Evolutionary conservation across 2,888 invertebrate genomes (phyloP).

Genomic region (Drosophila niveifrons): DNA sequence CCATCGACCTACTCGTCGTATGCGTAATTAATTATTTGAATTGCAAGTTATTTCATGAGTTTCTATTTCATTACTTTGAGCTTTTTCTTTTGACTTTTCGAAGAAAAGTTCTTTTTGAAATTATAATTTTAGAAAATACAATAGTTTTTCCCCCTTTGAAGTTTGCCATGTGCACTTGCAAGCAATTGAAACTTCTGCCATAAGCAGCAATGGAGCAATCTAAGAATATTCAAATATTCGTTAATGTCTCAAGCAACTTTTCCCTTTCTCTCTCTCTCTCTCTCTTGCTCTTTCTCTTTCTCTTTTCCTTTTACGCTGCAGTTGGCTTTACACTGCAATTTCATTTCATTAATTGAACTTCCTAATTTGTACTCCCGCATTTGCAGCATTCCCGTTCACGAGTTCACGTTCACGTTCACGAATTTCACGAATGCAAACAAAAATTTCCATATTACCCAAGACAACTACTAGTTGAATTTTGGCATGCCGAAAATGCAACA

Average conservation of each 20-base stretch:
- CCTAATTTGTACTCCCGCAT: constrained; percentile 38
- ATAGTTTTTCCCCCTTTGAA: neutral
- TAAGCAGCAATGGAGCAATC: constrained; percentile 5
- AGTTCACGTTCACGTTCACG: constrained; percentile 4
- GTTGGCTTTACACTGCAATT: constrained; percentile 19
- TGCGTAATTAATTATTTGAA: too few relatives aligned
- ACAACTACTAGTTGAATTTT: constrained; percentile 57
- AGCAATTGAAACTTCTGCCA: constrained; percentile 4
- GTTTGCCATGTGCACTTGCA: neutral
- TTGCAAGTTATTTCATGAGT: too few relatives aligned
- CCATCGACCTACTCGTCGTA: too few relatives aligned
- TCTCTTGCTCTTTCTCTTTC: neutral
- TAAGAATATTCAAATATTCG: constrained; percentile 1
- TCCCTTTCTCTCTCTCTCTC: neutral
- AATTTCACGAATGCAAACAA: constrained; percentile 18
- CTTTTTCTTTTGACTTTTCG: too few relatives aligned
- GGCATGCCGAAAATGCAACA: constrained; percentile 33
- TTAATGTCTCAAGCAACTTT: constrained; percentile 6
- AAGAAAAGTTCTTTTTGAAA: neutral
- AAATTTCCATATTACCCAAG: constrained; percentile 10
- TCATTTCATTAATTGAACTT: constrained; percentile 52
- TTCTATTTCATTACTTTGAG: too few relatives aligned
- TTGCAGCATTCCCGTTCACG: constrained; percentile 1
- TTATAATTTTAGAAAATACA: neutral
- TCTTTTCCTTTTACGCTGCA: neutral